phyloP scores from a whole-genome alignment of 1,140 invertebrate species.

The Pogonognathellus flavescens region DNA sequence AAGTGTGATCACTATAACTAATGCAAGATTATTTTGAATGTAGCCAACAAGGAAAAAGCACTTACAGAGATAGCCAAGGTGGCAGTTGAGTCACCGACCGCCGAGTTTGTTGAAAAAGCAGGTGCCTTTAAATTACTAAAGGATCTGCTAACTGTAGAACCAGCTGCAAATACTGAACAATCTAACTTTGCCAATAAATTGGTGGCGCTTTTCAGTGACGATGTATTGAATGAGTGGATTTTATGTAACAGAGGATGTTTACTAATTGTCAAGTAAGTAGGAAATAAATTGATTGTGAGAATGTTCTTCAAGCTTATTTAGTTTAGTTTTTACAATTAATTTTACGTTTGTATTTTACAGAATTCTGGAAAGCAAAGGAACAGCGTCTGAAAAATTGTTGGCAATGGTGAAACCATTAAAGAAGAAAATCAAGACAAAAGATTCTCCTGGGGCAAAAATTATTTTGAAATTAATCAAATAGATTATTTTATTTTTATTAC shows the following conservation, averaged over 20 bases:
- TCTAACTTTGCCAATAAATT: neutral
- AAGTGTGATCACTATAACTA: neutral
- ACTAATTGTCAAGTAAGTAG: neutral
- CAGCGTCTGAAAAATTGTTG: neutral
- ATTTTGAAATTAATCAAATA: neutral
- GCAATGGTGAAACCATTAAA: neutral
- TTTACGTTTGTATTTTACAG: neutral
- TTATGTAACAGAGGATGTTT: constrained; percentile 12
- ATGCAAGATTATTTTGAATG: neutral
- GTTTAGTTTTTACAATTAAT: too few relatives aligned
- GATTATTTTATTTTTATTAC: too few relatives aligned
- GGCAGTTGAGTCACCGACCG: neutral
- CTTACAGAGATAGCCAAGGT: neutral
- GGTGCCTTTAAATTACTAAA: neutral
- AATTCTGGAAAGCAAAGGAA: neutral
- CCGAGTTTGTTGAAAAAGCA: neutral
- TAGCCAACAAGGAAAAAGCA: neutral
- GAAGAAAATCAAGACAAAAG: neutral
- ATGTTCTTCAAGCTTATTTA: too few relatives aligned
- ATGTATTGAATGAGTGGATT: neutral
- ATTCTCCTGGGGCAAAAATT: neutral
- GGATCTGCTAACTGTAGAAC: neutral
- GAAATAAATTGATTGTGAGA: neutral
- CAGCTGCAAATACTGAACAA: neutral
- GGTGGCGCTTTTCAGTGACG: neutral